Base-by-base conservation (phyloP, 2,888 invertebrate genomes). In the Diaprepes abbreviatus region DNA sequence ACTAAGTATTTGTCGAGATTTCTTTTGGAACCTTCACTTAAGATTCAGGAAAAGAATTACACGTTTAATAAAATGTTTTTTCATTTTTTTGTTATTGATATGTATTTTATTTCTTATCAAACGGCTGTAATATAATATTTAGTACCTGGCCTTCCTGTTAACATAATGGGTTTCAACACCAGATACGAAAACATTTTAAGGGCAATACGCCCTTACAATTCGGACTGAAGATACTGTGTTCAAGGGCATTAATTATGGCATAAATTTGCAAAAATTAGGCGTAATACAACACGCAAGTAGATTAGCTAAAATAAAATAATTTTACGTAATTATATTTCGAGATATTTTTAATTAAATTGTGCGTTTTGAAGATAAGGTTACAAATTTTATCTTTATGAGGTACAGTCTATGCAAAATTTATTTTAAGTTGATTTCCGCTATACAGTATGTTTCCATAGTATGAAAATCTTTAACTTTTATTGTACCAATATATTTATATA, bases 221-320 rank as follows among this genome's bases (percentile, higher is more conserved):
- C 59, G 63, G 62, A 43, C 57, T 59, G 58, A 70, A 70, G 70
- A 70, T 70, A 70, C 70, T 70, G 58, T 55, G 66, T 70, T 70
- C 66, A 70, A 70, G 70, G 70, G 58, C 60, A 66, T 63, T 67
- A 71, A 71, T 71, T 71, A 71, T 71, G 71, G 71, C 63, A 71
- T 71, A 71, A 71, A 71, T 71, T 71, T 71, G 71, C 71, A 71
- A 71, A 71, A 71, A 71, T 71, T 71, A 71, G 64, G 62, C 66
- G 62, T 70, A 70, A 66, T 70, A 63, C 57, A 66, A 58, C 71
- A 71, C 71, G 71, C 71, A 59, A 71, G 64, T 59, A 71, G 71
- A 71, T 71, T 71, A 71, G 71, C 52, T 50, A 24, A 66, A 70
- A 70, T 60, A 58, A 57, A 64, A 55, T 64, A 16, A 64, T 54